Percentiles rank a stretch among this genome's conserved stretches.
Conservation (phyloP, 2,797 vertebrate genomes). For the Sebastes taczanowskii region DNA sequence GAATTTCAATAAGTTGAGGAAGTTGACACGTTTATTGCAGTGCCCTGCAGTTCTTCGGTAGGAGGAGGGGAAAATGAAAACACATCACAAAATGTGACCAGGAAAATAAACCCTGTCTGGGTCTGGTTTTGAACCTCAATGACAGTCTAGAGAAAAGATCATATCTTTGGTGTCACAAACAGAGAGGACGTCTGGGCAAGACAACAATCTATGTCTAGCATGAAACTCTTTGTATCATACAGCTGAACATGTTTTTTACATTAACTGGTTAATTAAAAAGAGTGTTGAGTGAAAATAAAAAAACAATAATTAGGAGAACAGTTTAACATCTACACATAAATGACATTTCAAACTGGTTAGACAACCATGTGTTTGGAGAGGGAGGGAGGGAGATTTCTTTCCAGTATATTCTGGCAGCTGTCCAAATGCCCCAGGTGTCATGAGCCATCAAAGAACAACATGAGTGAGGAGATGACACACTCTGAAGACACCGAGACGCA, state of each 20-base stretch:
- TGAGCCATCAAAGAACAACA: conserved; percentile 62
- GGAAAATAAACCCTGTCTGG: conserved; percentile 6
- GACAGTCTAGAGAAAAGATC: conserved; percentile 18
- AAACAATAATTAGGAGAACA: background rate
- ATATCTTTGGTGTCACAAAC: conserved; percentile 25
- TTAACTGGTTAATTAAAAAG: background rate
- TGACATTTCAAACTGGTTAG: conserved; percentile 55
- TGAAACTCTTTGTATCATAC: background rate
- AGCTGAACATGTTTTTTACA: background rate
- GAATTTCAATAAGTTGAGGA: conserved; percentile 64
- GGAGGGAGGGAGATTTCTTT: conserved; percentile 9
- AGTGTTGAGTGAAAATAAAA: background rate
- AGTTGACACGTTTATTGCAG: conserved; percentile 65
- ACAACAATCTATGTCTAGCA: conserved; percentile 21
- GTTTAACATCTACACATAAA: conserved; percentile 6
- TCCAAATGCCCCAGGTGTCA: conserved; percentile 60
- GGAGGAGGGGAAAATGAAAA: conserved; percentile 12
- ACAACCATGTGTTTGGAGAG: conserved; percentile 47
- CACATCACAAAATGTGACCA: no score
- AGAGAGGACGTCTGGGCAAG: background rate
- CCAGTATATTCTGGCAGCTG: conserved; percentile 53
- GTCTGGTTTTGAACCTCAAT: conserved; percentile 1
- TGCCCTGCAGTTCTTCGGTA: conserved; percentile 33
- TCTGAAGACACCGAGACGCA: conserved; percentile 42
- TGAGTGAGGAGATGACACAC: conserved; percentile 36